Evolutionary conservation across 2,113 vertebrate species (phyloP).

Genomic region (Amphiprion ocellaris): DNA sequence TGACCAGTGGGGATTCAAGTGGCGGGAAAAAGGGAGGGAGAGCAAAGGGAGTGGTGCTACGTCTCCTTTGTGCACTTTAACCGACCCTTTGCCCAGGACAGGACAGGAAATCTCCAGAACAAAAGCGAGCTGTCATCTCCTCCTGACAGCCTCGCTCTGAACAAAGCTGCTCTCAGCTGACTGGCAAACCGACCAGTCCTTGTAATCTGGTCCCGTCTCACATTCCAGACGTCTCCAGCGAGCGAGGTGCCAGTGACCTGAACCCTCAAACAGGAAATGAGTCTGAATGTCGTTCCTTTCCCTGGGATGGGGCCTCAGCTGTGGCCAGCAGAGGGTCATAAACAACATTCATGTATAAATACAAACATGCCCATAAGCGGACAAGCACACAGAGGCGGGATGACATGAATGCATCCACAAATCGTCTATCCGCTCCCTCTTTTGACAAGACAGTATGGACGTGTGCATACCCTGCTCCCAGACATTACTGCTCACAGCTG

Average conservation of each 20-base stretch:
- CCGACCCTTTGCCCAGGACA: constrained; percentile 64
- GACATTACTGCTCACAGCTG: constrained; percentile 73
- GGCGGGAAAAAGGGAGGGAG: constrained; percentile 66
- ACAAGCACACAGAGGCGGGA: constrained; percentile 1
- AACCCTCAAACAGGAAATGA: constrained; percentile 77
- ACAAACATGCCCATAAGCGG: constrained; percentile 29
- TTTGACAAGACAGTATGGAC: constrained; percentile 26
- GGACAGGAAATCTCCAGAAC: constrained; percentile 74
- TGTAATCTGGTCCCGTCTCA: constrained; percentile 68
- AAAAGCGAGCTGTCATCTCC: constrained; percentile 73
- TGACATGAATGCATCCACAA: constrained; percentile 9
- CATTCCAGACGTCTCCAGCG: constrained; percentile 63
- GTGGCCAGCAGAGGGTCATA: constrained; percentile 29
- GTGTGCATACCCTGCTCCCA: constrained; percentile 35
- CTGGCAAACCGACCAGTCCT: constrained; percentile 42
- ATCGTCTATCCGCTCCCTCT: constrained; percentile 34
- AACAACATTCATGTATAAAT: constrained; percentile 24
- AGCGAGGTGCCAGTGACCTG: constrained; percentile 39
- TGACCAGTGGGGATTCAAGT: constrained; percentile 61
- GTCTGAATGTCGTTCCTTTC: constrained; percentile 57
- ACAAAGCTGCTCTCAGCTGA: constrained; percentile 68
- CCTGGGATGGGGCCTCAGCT: constrained; percentile 61
- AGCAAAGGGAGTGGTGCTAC: constrained; percentile 36
- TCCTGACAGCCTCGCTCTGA: constrained; percentile 43
- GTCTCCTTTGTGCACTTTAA: constrained; percentile 65